Conservation (phyloP, 2,888 invertebrate genomes). For the Drosophila emarginata region DNA sequence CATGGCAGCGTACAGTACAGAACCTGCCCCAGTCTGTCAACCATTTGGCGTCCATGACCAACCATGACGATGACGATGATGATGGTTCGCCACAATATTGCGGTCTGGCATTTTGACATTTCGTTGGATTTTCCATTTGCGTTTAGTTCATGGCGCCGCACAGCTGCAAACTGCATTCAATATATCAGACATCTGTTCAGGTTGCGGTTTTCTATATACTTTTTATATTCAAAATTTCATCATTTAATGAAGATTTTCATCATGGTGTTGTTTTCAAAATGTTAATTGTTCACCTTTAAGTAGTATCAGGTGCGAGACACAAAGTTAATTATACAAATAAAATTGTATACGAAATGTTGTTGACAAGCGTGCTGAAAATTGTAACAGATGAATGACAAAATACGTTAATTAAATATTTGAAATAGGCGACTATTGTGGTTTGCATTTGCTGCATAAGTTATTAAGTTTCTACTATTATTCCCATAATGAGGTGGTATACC, state of each 20-base stretch:
- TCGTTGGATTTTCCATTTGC: conserved; percentile 44
- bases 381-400: neutral
- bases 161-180: conserved; percentile 43
- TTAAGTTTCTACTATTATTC: neutral
- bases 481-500: no score
- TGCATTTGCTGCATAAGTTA: neutral
- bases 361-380: neutral
- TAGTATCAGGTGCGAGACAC: neutral
- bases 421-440: neutral
- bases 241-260: neutral
- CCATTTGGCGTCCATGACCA: conserved; percentile 80
- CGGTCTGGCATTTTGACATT: conserved; percentile 51
- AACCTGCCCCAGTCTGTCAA: conserved; percentile 67
- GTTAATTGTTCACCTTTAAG: neutral
- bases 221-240: conserved; percentile 3
- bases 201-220: conserved; percentile 46
- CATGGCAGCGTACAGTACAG: conserved; percentile 30
- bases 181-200: conserved; percentile 32
- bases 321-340: neutral
- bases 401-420: neutral
- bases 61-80: conserved; percentile 63
- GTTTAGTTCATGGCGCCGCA: conserved; percentile 50
- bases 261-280: neutral
- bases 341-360: neutral
- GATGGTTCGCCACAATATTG: conserved; percentile 14